These are phyloP conservation scores for Agelas oroides DNA, from an alignment of 37 sponge, comb jelly and placozoan species.

Conservation along the genomic window DNA sequence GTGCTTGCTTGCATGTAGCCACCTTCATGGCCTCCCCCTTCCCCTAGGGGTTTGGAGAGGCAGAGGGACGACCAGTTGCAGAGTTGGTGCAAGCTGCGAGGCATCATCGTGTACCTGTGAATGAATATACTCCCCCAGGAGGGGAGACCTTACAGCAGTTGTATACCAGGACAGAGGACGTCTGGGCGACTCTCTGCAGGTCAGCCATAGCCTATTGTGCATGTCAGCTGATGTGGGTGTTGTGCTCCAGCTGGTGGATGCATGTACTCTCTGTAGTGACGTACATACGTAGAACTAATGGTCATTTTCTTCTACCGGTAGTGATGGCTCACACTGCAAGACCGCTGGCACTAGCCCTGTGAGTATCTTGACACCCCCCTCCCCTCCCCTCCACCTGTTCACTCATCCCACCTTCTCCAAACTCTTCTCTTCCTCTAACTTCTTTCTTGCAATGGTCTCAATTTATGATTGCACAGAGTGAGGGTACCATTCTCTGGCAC, in stretches of 20 bases:
- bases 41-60: constrained; percentile 23
- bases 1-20: not conserved
- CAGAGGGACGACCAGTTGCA: constrained; percentile 12
- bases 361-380: no score
- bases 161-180: not conserved
- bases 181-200: constrained; percentile 18
- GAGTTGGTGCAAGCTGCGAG: constrained; percentile 10
- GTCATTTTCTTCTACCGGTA: not conserved
- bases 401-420: no score
- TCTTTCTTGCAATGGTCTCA: no score
- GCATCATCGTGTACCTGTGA: constrained; percentile 7
- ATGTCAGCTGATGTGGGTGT: no score
- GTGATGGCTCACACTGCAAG: not conserved
- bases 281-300: no score
- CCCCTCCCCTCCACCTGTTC: no score
- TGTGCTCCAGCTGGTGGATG: no score
- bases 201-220: not conserved
- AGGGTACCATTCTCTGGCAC: not conserved
- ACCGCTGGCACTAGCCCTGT: no score
- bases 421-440: no score
- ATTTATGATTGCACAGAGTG: not conserved
- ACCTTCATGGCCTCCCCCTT: not conserved
- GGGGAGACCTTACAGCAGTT: constrained; percentile 23
- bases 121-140: constrained; percentile 18
- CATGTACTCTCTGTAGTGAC: no score